Base-by-base conservation (phyloP, 2,797 vertebrate species). In the Clarias pachynema region DNA sequence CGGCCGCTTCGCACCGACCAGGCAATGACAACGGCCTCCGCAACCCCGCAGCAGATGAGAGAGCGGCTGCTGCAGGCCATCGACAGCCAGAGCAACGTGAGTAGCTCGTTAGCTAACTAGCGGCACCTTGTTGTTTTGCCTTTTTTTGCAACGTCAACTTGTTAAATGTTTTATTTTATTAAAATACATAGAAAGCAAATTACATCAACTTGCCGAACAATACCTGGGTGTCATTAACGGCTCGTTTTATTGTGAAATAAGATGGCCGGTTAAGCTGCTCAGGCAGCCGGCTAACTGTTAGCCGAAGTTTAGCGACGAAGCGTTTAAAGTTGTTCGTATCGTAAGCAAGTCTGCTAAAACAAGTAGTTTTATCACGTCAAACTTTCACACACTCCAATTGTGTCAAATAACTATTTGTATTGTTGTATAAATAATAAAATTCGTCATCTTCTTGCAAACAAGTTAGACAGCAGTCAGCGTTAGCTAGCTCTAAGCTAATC, bases 1-100 rank as follows among this genome's bases (percentile, higher is more conserved):
- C 95, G 93, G 93, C 95, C 95, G 96, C 94, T 95, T 95, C 95
- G 92, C 92, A 95, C 93, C 94, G 91, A 95, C 94, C 96, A 95
- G 97, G 97, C 97, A 96, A 98, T 99, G 98, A 98, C 97, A 97
- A 96, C 97, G 97, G 97, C 96, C 96, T 96, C 97, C 92, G 96
- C 96, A 94, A 97, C 97, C 95, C 97, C 98, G 97, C 97, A 97
- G 98, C 97, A 98, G 97, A 97, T 99, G 96, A 98, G 95, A 97
- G 98, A 98, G 96, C 97, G 97, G 97, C 98, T 99, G 97, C 97
- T 98, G 96, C 96, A 97, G 97, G 97, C 97, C 97, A 96, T 98
- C 96, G 97, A 98, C 96, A 95, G 95, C 94, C 96, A 97, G 89
- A 98, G 97, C 96, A 99, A 98, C 96, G 98, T 99, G 95, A 97